Conservation (phyloP, 35 echinoderm and acorn worm genomes). For the Heliocidaris tuberculata region DNA sequence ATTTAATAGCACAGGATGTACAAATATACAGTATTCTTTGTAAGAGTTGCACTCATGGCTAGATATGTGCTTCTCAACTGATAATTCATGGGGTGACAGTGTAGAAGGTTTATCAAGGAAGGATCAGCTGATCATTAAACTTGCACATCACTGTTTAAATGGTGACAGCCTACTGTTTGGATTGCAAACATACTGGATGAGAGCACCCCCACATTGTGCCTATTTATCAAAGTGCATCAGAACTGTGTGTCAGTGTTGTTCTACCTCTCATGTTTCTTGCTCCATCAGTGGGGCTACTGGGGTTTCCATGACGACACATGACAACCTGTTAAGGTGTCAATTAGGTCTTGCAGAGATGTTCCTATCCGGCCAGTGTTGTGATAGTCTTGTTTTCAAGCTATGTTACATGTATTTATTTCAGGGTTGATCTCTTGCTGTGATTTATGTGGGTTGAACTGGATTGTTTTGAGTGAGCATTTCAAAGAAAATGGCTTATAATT, state of each 20-base stretch:
- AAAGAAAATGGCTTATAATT: too few species aligned
- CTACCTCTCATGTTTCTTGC: slow-evolving; percentile 1
- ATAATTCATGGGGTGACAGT: neutral
- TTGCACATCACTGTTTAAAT: neutral
- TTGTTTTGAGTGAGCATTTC: neutral
- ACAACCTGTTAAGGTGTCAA: slow-evolving; percentile 16
- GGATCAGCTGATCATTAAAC: neutral
- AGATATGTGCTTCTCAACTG: neutral
- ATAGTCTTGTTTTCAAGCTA: neutral
- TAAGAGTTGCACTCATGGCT: neutral
- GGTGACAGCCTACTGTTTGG: neutral
- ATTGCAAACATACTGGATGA: neutral
- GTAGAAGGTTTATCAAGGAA: neutral
- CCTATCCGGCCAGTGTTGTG: neutral
- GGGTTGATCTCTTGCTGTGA: neutral
- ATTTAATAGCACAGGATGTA: neutral
- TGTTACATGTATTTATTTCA: neutral
- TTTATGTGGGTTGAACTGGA: neutral
- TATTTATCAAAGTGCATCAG: slow-evolving; percentile 4
- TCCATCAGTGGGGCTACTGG: neutral
- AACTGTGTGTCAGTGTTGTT: slow-evolving; percentile 16
- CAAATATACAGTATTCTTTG: neutral
- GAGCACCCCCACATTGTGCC: neutral
- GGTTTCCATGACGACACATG: neutral
- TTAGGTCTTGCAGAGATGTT: slow-evolving; percentile 1